A percentile compares a stretch with the other conserved stretches of the same genome.
Evolutionary conservation across 2,888 invertebrate genomes (phyloP).

Genomic region (Agonopterix subpropinquella): DNA sequence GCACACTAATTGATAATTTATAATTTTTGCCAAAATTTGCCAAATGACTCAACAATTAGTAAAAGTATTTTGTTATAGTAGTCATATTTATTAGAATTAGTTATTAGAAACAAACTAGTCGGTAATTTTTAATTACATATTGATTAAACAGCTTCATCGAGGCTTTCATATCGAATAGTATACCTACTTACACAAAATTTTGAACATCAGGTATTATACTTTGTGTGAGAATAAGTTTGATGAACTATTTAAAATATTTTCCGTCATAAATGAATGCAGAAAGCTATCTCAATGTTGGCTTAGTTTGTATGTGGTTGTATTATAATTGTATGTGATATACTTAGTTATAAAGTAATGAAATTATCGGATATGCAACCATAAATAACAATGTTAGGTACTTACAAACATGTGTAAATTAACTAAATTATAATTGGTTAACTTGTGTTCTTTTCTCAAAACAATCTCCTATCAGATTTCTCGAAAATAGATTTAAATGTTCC

Average conservation of each 20-base stretch:
- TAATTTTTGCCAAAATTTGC: constrained; percentile 69
- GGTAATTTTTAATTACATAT: constrained; percentile 25
- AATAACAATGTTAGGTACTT: neutral
- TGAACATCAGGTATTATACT: neutral
- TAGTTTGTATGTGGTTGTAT: constrained; percentile 8
- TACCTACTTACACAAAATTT: neutral
- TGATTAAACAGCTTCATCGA: constrained; percentile 33
- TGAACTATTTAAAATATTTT: too few relatives aligned
- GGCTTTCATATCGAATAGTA: constrained; percentile 38
- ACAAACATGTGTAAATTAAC: too few relatives aligned
- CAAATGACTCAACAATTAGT: constrained; percentile 57
- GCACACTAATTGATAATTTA: constrained; percentile 29
- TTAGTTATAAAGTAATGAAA: constrained; percentile 7
- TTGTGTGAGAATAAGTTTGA: too few relatives aligned
- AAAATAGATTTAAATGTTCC: too few relatives aligned
- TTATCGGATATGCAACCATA: constrained; percentile 1
- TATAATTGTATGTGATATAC: constrained; percentile 7
- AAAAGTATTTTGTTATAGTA: constrained; percentile 35
- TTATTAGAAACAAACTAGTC: constrained; percentile 46
- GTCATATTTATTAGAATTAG: constrained; percentile 43
- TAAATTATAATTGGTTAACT: too few relatives aligned
- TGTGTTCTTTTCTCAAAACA: too few relatives aligned
- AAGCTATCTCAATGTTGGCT: constrained; percentile 1
- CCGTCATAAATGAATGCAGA: too few relatives aligned
- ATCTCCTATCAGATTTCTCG: too few relatives aligned